phyloP scores from a whole-genome alignment of 2,797 vertebrate species.

The Lophotriccus pileatus region DNA sequence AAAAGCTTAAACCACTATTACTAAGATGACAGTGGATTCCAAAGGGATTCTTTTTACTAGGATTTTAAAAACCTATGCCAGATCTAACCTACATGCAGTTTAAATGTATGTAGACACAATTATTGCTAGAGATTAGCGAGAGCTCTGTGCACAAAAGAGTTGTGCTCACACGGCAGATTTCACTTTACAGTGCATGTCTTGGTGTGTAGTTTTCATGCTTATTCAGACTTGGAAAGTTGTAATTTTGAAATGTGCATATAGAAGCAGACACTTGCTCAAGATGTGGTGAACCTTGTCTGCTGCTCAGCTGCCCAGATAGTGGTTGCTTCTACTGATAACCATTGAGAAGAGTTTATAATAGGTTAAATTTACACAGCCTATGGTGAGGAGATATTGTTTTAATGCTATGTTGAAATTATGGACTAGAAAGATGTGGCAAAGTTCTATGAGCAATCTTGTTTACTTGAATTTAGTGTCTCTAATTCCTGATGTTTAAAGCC shows the following conservation, averaged over 20 bases:
- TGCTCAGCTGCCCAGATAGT: neutral
- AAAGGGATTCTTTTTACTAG: neutral
- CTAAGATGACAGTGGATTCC: neutral
- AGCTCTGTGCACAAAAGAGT: accelerated
- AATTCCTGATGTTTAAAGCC: neutral
- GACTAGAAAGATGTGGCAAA: neutral
- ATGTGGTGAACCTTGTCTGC: neutral
- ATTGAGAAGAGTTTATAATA: neutral
- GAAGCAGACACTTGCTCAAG: neutral
- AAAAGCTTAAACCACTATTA: neutral
- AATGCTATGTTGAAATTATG: neutral
- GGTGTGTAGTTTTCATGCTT: neutral
- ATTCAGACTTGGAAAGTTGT: neutral
- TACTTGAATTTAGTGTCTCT: neutral
- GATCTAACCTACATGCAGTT: neutral
- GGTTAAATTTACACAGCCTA: neutral
- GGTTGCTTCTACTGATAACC: neutral
- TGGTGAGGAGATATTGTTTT: neutral
- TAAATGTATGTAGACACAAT: neutral
- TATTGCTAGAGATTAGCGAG: neutral
- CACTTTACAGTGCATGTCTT: accelerated
- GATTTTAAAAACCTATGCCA: neutral
- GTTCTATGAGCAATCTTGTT: neutral
- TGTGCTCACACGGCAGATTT: neutral
- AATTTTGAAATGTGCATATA: neutral